These are phyloP conservation scores for Spialia ferax DNA, from an alignment of 2,888 invertebrate species.

Conservation along the genomic window DNA sequence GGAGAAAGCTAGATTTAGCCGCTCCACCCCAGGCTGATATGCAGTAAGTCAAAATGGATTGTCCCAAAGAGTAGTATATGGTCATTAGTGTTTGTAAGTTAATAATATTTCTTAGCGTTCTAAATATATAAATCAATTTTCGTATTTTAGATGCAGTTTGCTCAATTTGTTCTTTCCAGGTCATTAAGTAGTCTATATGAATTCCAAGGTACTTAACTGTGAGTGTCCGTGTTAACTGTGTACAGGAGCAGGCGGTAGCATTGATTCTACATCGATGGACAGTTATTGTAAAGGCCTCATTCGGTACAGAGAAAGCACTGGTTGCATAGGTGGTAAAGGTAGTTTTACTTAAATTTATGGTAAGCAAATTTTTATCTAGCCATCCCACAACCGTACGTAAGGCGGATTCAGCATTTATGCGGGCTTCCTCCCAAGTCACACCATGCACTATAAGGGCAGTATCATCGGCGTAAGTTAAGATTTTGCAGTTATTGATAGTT, in stretches of 20 bases:
- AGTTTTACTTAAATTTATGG: background rate
- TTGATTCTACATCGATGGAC: background rate
- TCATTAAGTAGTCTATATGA: background rate
- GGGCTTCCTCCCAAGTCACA: background rate
- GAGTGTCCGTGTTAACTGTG: background rate
- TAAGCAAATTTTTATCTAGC: background rate
- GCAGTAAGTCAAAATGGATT: background rate
- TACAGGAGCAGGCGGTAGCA: background rate
- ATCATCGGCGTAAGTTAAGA: background rate
- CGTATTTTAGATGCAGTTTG: background rate
- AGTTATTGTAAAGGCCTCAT: background rate
- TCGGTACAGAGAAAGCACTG: background rate
- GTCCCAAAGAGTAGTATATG: background rate
- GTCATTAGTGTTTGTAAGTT: background rate
- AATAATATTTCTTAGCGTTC: background rate
- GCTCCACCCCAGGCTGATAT: background rate
- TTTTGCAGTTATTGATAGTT: background rate
- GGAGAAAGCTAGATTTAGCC: background rate
- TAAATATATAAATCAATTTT: background rate
- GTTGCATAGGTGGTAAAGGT: background rate
- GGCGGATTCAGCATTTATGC: background rate
- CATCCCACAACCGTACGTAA: background rate
- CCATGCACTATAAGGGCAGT: background rate
- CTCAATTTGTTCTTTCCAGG: background rate
- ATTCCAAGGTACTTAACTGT: background rate